Evolutionary conservation across 2,797 vertebrate genomes (phyloP), one percentile per base, ranked within the genome.

Genomic region (Mareca penelope): DNA sequence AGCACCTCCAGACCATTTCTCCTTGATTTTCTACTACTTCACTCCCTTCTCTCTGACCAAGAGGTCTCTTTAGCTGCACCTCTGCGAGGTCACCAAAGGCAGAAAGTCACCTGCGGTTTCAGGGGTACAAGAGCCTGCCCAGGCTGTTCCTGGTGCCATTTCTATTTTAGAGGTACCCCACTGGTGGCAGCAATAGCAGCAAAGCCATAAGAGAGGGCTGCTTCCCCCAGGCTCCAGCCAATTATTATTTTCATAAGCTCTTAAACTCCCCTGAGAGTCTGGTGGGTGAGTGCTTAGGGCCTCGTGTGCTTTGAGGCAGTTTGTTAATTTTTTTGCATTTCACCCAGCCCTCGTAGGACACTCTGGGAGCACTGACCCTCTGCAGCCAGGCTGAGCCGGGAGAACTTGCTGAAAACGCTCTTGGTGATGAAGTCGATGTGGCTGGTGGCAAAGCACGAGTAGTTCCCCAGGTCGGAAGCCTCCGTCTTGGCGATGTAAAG

Each of bases 391-490:
- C 97, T 98, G 94, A 99, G 99, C 90, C 97, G 98, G 83, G 98
- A 98, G 33, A 98, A 98, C 85, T 98, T 99, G 98, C 99, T 99
- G 97, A 99, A 99, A 88, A 99, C 99, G 10, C 99, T 99, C 97
- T 99, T 99, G 94, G 98, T 99, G 97, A 98, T 99, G 96, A 99
- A 98, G 82, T 99, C 98, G 71, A 99, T 98, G 98, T 98, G 98
- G 97, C 99, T 99, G 23, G 99, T 99, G 92, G 99, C 98, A 80
- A 99, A 98, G 96, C 99, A 99, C 63, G 99, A 99, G 83, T 99
- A 99, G 94, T 98, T 99, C 52, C 98, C 99, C 1, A 98, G 98
- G 96, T 99, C 99, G 0, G 98, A 98, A 28, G 98, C 96, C 31
- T 98, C 98, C 2, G 98, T 98, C 69, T 98, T 98, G 83, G 99